phyloP scores from a whole-genome alignment of 2,113 vertebrate genomes.

The Dendrocopos noguchii region DNA sequence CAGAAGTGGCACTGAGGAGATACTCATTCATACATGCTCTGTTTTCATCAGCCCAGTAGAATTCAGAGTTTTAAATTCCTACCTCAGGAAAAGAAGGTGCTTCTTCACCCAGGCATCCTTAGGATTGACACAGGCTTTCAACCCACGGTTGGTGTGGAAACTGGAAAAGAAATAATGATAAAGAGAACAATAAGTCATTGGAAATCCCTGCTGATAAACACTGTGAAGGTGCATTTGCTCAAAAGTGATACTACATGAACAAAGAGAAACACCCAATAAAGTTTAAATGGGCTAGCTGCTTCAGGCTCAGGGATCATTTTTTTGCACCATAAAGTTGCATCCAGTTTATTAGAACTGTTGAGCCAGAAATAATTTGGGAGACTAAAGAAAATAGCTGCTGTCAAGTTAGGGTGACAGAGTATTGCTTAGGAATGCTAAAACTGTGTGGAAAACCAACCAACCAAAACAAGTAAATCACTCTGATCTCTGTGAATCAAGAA shows the following conservation, averaged over 20 bases:
- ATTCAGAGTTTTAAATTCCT: background rate
- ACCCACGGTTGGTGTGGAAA: constrained; percentile 44
- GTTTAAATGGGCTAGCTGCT: background rate
- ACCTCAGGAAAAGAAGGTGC: constrained; percentile 63
- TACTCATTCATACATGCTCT: background rate
- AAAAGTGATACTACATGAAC: background rate
- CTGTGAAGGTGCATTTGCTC: background rate
- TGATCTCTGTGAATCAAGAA: background rate
- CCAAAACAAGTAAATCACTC: too few species aligned
- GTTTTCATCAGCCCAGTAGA: background rate
- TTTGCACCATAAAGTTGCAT: background rate
- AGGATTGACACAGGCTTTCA: constrained; percentile 68
- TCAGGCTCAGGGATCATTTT: background rate
- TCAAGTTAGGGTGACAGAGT: background rate
- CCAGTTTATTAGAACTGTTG: background rate
- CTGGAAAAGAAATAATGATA: constrained; percentile 38
- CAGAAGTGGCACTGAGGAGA: background rate
- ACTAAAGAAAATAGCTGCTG: background rate
- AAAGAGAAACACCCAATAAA: background rate
- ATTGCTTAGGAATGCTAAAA: background rate
- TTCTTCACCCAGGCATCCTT: constrained; percentile 69
- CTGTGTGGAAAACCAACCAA: background rate
- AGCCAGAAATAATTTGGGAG: background rate
- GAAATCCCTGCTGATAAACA: background rate
- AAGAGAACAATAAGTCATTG: background rate